Conservation (phyloP, 2,113 vertebrate genomes). For the Seriola aureovittata region DNA sequence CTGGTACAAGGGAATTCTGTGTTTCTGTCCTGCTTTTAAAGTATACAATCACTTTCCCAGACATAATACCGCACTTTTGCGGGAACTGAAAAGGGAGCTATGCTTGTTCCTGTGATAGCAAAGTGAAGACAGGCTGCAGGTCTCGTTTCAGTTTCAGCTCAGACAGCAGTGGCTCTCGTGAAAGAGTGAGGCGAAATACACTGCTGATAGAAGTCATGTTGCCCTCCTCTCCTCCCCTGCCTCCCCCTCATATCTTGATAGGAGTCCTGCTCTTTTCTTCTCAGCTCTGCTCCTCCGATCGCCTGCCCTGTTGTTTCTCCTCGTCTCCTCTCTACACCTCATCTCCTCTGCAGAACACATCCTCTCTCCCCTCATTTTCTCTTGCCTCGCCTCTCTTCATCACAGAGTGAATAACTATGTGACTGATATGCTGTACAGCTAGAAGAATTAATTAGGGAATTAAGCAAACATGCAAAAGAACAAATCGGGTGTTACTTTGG, state of each 20-base stretch:
- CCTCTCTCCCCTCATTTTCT: slow-evolving; percentile 6
- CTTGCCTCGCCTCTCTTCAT: not conserved
- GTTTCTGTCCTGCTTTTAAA: slow-evolving; percentile 37
- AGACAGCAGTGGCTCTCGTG: slow-evolving; percentile 26
- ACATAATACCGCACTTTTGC: slow-evolving; percentile 25
- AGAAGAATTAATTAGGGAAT: slow-evolving; percentile 29
- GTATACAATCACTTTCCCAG: slow-evolving; percentile 43
- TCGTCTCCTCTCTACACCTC: slow-evolving; percentile 4
- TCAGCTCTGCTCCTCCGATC: slow-evolving; percentile 3
- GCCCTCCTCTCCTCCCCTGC: slow-evolving; percentile 43
- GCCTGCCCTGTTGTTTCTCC: slow-evolving; percentile 1
- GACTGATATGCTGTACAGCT: slow-evolving; percentile 14
- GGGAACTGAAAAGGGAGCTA: not conserved
- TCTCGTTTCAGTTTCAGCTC: slow-evolving; percentile 36
- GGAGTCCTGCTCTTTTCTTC: slow-evolving; percentile 54
- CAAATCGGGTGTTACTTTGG: not conserved
- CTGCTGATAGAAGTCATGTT: slow-evolving; percentile 61
- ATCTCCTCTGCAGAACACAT: slow-evolving; percentile 16
- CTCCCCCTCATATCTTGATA: slow-evolving; percentile 46
- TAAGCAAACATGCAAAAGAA: slow-evolving; percentile 27
- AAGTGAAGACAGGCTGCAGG: slow-evolving; percentile 34
- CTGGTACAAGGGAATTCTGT: slow-evolving; percentile 15
- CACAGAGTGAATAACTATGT: slow-evolving; percentile 7
- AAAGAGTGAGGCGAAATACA: slow-evolving; percentile 28
- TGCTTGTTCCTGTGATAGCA: slow-evolving; percentile 29